Percentiles rank a stretch among this genome's conserved stretches.
Conservation (phyloP, 2,888 invertebrate species). For the Ceriagrion tenellum region DNA sequence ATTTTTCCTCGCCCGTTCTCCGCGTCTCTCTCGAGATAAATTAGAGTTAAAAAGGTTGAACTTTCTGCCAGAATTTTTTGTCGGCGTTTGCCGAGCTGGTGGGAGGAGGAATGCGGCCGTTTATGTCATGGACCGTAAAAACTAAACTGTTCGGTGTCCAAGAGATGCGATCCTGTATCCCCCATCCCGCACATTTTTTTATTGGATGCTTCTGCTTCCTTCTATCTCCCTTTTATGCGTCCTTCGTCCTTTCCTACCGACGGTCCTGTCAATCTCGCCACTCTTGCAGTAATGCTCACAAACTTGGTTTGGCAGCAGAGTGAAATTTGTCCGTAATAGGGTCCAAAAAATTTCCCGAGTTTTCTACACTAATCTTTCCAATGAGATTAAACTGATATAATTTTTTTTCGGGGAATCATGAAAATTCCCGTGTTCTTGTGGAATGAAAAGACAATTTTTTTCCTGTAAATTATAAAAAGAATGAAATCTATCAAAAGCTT, state of each 20-base stretch:
- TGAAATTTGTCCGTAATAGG: background rate
- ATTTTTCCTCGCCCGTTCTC: background rate
- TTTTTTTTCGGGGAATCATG: too few species aligned
- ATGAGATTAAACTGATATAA: too few species aligned
- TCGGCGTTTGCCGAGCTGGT: background rate
- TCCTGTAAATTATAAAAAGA: too few species aligned
- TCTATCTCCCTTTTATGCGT: background rate
- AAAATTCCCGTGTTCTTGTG: too few species aligned
- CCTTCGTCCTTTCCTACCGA: background rate
- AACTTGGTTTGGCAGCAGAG: background rate
- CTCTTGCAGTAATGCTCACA: background rate
- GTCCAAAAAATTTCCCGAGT: background rate
- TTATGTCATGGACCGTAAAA: background rate
- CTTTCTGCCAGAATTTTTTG: background rate
- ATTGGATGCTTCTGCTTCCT: background rate
- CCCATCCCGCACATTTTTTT: background rate
- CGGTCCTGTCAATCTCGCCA: background rate
- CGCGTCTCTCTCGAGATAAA: background rate
- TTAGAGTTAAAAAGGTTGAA: constrained; percentile 21
- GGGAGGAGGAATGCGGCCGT: constrained; percentile 12
- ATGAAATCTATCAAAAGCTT: too few species aligned
- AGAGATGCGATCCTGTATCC: background rate
- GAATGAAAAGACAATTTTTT: too few species aligned
- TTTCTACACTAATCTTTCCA: too few species aligned
- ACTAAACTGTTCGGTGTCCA: constrained; percentile 16